A percentile compares a stretch with the other conserved stretches of the same genome.
phyloP scores from a whole-genome alignment of 2,888 invertebrate genomes.

The Busseola fusca region DNA sequence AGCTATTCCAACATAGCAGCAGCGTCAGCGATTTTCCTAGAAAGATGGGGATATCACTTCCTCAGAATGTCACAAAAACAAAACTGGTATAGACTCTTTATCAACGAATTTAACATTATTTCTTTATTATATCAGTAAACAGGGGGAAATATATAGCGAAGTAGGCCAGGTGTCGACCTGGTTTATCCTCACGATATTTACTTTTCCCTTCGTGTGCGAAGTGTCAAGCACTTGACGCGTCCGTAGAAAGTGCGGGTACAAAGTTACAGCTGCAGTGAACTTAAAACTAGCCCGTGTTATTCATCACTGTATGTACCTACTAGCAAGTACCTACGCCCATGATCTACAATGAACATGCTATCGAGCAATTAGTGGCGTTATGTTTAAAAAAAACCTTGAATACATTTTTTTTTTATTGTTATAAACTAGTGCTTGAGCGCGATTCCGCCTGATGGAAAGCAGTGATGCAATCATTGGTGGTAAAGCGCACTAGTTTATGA shows the following conservation, averaged over 20 bases:
- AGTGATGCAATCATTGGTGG: too few species aligned
- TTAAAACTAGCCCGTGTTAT: constrained; percentile 38
- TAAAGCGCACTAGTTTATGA: too few species aligned
- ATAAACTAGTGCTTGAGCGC: too few species aligned
- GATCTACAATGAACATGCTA: constrained; percentile 55
- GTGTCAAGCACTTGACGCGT: constrained; percentile 68
- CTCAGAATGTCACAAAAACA: not conserved
- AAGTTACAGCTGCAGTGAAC: constrained; percentile 41
- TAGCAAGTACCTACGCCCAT: constrained; percentile 43
- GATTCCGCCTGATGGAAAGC: too few species aligned
- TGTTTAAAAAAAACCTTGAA: constrained; percentile 22
- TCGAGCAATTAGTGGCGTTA: constrained; percentile 49
- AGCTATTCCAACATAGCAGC: not conserved
- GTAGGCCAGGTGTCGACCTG: constrained; percentile 77
- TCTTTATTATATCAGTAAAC: constrained; percentile 4
- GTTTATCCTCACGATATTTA: constrained; percentile 74
- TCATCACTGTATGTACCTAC: constrained; percentile 45
- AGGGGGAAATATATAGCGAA: constrained; percentile 64
- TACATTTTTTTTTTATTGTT: too few species aligned
- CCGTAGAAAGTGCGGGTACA: constrained; percentile 55
- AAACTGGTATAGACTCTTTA: not conserved
- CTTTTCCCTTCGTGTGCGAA: constrained; percentile 66
- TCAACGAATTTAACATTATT: not conserved
- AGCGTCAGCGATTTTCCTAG: not conserved
- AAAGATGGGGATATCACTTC: not conserved